Conservation (phyloP, 2,888 invertebrate genomes). For the Aphidoletes aphidimyza region DNA sequence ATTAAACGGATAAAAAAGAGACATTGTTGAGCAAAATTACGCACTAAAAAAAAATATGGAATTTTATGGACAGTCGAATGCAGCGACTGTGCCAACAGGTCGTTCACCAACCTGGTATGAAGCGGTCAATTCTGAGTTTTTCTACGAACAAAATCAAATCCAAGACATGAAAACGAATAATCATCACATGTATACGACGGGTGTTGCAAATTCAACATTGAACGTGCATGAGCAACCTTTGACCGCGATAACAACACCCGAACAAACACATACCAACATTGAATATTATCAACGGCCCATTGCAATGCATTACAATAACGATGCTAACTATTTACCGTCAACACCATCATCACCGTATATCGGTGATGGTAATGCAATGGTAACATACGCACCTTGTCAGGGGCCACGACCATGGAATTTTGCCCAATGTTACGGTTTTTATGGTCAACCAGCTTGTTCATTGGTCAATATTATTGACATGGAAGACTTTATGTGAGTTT, state of each 20-base stretch:
- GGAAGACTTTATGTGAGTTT: conserved; percentile 81
- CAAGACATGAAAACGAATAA: conserved; percentile 33
- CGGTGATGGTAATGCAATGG: background rate
- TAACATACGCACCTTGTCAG: conserved; percentile 67
- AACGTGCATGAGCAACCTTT: conserved; percentile 10
- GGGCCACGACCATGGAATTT: conserved; percentile 72
- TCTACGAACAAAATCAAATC: conserved; percentile 45
- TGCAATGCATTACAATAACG: conserved; percentile 26
- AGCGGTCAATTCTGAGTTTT: conserved; percentile 36
- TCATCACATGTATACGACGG: background rate
- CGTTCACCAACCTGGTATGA: conserved; percentile 50
- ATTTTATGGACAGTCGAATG: conserved; percentile 1
- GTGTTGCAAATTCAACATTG: background rate
- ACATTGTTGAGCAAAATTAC: too few relatives aligned
- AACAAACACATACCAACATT: background rate
- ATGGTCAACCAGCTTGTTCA: conserved; percentile 72
- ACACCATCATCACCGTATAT: background rate
- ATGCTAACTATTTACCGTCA: background rate
- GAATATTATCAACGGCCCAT: background rate
- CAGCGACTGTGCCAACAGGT: background rate
- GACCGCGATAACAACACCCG: background rate
- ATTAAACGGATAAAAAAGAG: too few relatives aligned
- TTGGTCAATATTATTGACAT: conserved; percentile 75
- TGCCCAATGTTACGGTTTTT: conserved; percentile 74
- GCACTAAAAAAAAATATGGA: background rate